Conservation (phyloP, 2,113 vertebrate species). For the Neogobius melanostomus region DNA sequence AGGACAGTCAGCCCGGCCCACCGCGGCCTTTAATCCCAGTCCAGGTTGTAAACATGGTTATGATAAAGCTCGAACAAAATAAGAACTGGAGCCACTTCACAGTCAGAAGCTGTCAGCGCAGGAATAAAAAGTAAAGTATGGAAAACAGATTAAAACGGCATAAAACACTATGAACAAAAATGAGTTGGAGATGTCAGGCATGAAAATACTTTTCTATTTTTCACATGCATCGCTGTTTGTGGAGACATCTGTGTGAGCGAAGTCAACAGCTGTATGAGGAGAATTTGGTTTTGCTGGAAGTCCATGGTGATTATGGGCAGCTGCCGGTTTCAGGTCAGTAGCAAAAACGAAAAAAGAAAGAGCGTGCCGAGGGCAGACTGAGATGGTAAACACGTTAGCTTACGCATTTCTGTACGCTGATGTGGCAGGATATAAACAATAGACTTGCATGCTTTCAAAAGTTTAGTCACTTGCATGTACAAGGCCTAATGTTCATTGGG, state of each 20-base stretch:
- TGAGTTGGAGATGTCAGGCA: background rate
- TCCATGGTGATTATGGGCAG: conserved; percentile 48
- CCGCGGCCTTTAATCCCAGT: conserved; percentile 34
- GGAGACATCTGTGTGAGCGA: conserved; percentile 45
- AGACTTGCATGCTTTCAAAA: background rate
- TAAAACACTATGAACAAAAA: background rate
- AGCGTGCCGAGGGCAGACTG: background rate
- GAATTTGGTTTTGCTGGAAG: conserved; percentile 43
- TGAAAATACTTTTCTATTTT: background rate
- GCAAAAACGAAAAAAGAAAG: conserved; percentile 9
- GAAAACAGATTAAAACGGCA: background rate
- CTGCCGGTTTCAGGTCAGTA: conserved; percentile 53
- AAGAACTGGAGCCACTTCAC: conserved; percentile 11
- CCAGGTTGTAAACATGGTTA: conserved; percentile 38
- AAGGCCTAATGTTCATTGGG: no score
- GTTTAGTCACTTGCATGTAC: background rate
- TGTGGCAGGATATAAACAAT: background rate
- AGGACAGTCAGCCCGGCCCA: conserved; percentile 9
- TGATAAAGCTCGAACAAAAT: conserved; percentile 30
- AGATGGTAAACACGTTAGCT: background rate
- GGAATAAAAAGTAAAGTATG: background rate
- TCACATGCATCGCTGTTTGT: background rate
- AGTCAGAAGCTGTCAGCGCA: background rate
- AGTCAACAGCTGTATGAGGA: conserved; percentile 51
- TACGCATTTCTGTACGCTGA: background rate